Percentiles rank a stretch among this genome's conserved stretches.
Evolutionary conservation across 2,113 vertebrate species (phyloP).

Genomic region (Rhinogobius similis): DNA sequence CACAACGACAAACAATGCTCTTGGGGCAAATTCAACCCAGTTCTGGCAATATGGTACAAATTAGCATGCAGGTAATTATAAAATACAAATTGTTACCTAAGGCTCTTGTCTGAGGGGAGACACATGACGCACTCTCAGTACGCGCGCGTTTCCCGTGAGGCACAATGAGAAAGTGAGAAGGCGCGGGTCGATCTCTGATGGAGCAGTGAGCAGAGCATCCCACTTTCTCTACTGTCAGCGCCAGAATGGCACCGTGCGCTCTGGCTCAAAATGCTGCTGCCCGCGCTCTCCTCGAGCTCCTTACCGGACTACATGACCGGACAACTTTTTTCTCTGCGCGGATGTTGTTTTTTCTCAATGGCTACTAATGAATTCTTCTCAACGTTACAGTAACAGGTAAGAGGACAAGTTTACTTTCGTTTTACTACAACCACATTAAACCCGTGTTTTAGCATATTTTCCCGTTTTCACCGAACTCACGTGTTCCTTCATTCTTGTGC

Average conservation of each 20-base stretch:
- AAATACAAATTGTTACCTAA: slow-evolving; percentile 8
- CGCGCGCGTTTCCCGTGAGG: slow-evolving; percentile 14
- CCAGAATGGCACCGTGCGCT: slow-evolving; percentile 58
- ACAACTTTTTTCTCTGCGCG: slow-evolving; percentile 58
- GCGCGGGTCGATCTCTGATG: slow-evolving; percentile 6
- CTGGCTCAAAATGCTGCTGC: slow-evolving; percentile 11
- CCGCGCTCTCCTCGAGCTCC: slow-evolving; percentile 3
- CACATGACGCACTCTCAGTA: slow-evolving; percentile 30
- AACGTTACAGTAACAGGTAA: slow-evolving; percentile 64
- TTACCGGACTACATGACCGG: slow-evolving; percentile 31
- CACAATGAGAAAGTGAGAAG: slow-evolving; percentile 29
- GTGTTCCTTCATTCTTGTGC: background rate
- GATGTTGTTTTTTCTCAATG: slow-evolving; percentile 47
- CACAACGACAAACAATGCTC: slow-evolving; percentile 19
- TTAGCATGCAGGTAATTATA: background rate
- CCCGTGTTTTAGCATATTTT: background rate
- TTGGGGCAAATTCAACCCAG: background rate
- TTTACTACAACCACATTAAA: no score
- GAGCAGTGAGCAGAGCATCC: slow-evolving; percentile 32
- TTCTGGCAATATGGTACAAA: background rate
- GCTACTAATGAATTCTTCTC: slow-evolving; percentile 55
- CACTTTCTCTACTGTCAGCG: slow-evolving; percentile 32
- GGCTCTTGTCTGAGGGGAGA: slow-evolving; percentile 3
- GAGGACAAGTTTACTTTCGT: background rate
- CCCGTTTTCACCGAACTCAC: background rate